These are phyloP conservation scores for Thermophis baileyi DNA, from an alignment of 2,113 vertebrate species.

Conservation along the genomic window DNA sequence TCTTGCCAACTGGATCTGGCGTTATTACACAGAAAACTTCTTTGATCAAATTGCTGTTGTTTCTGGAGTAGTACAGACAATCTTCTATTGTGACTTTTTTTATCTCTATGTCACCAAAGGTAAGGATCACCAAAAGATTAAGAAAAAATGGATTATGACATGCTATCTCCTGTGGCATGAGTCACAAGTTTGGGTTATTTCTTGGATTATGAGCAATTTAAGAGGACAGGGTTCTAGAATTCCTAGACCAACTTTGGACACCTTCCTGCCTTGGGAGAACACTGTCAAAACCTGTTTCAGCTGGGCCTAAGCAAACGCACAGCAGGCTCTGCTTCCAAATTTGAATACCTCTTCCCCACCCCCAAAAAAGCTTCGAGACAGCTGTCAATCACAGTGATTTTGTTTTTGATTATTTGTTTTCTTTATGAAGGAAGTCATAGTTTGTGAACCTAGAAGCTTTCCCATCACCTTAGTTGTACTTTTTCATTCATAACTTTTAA, in stretches of 20 bases:
- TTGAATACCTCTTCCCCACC: not conserved
- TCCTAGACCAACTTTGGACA: not conserved
- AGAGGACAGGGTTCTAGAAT: not conserved
- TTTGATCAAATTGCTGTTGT: conserved; percentile 94
- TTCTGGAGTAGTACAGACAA: conserved; percentile 94
- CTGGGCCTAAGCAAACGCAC: not conserved
- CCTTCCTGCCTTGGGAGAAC: not conserved
- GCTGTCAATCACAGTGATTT: not conserved
- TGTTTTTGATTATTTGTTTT: not conserved
- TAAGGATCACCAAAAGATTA: conserved; percentile 46
- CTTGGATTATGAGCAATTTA: not conserved
- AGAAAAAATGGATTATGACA: not conserved
- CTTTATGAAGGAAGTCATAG: not conserved
- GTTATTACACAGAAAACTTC: conserved; percentile 90
- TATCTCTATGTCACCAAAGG: conserved; percentile 94
- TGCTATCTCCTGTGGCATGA: not conserved
- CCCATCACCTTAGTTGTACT: not conserved
- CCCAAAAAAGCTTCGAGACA: not conserved
- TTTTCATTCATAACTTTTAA: not conserved
- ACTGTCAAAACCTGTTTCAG: not conserved
- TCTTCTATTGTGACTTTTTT: conserved; percentile 99
- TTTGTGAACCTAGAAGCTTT: not conserved
- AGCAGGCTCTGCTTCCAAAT: not conserved
- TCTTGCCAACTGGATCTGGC: conserved; percentile 95
- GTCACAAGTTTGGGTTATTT: not conserved